phyloP scores from a whole-genome alignment of 2,888 invertebrate genomes.

The Brenthis daphne region DNA sequence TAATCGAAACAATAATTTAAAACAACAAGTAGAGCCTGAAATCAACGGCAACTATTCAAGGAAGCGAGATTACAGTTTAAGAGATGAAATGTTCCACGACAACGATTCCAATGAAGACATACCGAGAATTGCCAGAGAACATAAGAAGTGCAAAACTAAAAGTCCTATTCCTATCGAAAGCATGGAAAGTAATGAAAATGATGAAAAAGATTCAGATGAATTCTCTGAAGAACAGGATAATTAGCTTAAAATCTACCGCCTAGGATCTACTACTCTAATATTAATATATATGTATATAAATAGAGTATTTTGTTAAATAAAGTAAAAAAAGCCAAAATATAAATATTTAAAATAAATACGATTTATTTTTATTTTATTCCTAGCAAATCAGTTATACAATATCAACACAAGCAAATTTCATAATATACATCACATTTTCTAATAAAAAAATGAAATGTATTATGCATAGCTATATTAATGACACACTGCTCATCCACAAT shows the following conservation, averaged over 20 bases:
- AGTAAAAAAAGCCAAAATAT: too few relatives aligned
- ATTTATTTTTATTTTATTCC: too few relatives aligned
- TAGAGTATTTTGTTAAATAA: too few relatives aligned
- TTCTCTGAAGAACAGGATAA: slow-evolving; percentile 39
- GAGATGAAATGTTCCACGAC: slow-evolving; percentile 39
- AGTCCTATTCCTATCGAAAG: slow-evolving; percentile 42
- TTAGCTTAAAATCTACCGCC: neutral
- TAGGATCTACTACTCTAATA: too few relatives aligned
- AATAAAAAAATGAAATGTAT: too few relatives aligned
- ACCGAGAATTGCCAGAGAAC: slow-evolving; percentile 35
- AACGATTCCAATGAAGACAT: slow-evolving; percentile 39
- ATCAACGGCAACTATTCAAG: slow-evolving; percentile 54
- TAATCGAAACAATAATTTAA: slow-evolving; percentile 34
- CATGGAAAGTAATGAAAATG: slow-evolving; percentile 49
- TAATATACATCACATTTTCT: too few relatives aligned
- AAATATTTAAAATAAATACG: too few relatives aligned
- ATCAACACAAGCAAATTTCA: too few relatives aligned
- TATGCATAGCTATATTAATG: too few relatives aligned
- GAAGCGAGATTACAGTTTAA: slow-evolving; percentile 49
- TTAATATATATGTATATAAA: too few relatives aligned
- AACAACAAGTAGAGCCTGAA: slow-evolving; percentile 23
- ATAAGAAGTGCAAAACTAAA: slow-evolving; percentile 37
- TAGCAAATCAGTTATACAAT: too few relatives aligned
- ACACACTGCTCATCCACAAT: too few relatives aligned
- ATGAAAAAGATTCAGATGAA: slow-evolving; percentile 44